Evolutionary conservation across 2,113 vertebrate genomes (phyloP).

Genomic region (Tragulus kanchil): DNA sequence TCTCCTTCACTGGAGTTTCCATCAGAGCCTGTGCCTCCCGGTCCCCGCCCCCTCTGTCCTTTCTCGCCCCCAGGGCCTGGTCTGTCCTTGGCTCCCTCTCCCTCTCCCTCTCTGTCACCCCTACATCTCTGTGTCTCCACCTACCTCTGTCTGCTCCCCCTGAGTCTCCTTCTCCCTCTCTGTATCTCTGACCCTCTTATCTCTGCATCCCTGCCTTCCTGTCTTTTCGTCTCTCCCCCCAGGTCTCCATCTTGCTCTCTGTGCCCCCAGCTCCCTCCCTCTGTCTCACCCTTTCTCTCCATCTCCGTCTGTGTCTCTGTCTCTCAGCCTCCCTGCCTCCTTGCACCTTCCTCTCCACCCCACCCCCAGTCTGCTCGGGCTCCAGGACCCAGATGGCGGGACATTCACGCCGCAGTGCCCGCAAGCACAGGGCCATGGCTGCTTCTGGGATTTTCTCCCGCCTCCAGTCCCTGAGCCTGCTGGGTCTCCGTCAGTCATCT

Average conservation of each 20-base stretch:
- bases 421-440: constrained; percentile 47
- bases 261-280: not conserved
- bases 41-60: not conserved
- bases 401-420: constrained; percentile 74
- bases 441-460: constrained; percentile 63
- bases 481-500: constrained; percentile 43
- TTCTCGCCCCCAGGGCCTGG: not conserved
- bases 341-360: not conserved
- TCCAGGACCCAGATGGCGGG: constrained; percentile 71
- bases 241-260: not conserved
- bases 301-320: not conserved
- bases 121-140: not conserved
- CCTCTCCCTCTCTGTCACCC: not conserved
- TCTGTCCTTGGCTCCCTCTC: not conserved
- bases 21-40: not conserved
- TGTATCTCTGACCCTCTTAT: not conserved
- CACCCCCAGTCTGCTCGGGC: constrained; percentile 15
- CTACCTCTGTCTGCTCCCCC: not conserved
- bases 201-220: not conserved
- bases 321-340: not conserved
- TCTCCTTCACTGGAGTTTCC: not conserved
- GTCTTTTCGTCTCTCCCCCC: not conserved
- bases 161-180: not conserved
- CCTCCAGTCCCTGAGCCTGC: not conserved
- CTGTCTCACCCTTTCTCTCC: not conserved